Evolutionary conservation across 2,113 vertebrate species (phyloP).

Genomic region (Laterallus jamaicensis): DNA sequence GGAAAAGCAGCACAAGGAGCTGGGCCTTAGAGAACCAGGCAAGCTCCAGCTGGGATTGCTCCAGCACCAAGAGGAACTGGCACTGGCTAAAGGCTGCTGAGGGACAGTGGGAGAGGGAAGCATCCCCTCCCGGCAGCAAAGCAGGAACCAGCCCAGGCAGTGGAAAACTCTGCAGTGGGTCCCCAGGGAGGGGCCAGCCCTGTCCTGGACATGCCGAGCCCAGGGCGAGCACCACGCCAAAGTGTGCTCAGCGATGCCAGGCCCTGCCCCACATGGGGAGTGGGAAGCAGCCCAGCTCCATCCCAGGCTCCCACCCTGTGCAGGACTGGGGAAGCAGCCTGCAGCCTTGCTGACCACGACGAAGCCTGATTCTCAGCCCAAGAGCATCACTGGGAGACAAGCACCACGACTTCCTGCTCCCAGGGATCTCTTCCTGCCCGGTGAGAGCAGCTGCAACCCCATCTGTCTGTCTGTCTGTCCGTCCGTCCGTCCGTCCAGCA

Average conservation of each 20-base stretch:
- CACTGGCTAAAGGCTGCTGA: background rate
- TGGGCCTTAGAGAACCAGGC: background rate
- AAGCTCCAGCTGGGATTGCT: background rate
- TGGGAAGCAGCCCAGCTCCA: background rate
- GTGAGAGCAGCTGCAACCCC: background rate
- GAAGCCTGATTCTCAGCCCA: background rate
- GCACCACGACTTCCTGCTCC: background rate
- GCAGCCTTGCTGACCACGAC: background rate
- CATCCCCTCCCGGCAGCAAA: background rate
- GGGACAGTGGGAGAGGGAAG: background rate
- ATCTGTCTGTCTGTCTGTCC: fast-evolving
- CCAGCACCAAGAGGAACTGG: conserved; percentile 9
- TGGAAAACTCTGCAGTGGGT: background rate
- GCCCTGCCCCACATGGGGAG: background rate
- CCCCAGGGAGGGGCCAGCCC: fast-evolving
- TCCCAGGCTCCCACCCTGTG: background rate
- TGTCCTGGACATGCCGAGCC: background rate
- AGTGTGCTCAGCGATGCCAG: fast-evolving
- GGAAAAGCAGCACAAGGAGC: background rate
- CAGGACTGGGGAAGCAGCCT: background rate
- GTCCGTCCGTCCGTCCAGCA: background rate
- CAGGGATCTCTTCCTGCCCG: background rate
- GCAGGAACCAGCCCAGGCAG: background rate
- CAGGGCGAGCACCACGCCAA: background rate
- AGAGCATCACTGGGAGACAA: background rate